A percentile compares a stretch with the other conserved stretches of the same genome.
Conservation (phyloP, 2,888 invertebrate genomes). For the Cistogaster globosa region DNA sequence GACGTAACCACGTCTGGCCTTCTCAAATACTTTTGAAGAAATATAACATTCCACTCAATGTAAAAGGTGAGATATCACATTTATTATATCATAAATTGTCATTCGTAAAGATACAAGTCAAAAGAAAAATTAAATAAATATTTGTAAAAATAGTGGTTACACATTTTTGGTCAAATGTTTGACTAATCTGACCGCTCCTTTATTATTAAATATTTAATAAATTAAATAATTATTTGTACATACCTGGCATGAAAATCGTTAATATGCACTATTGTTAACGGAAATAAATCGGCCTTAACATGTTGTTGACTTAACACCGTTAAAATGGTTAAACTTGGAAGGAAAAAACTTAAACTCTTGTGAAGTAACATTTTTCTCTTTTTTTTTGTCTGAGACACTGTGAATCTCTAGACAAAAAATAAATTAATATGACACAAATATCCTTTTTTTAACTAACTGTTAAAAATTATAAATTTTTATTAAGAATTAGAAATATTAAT, state of each 20-base stretch:
- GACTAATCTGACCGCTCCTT: too few relatives aligned
- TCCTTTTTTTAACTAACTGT: not conserved
- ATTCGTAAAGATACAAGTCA: too few relatives aligned
- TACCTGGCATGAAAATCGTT: conserved; percentile 83
- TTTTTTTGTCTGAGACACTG: conserved; percentile 6
- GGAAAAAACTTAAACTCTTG: conserved; percentile 18
- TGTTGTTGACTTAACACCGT: conserved; percentile 21
- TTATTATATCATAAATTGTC: too few relatives aligned
- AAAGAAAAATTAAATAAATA: too few relatives aligned
- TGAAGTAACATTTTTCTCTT: conserved; percentile 13
- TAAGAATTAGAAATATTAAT: not conserved
- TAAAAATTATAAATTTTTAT: conserved; percentile 14
- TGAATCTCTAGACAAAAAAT: not conserved
- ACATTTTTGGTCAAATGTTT: too few relatives aligned
- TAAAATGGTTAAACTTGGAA: conserved; percentile 33
- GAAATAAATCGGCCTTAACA: conserved; percentile 76
- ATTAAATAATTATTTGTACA: conserved; percentile 36
- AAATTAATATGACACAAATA: conserved; percentile 3
- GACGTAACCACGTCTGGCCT: too few relatives aligned
- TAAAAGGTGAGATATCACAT: too few relatives aligned
- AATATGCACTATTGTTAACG: conserved; percentile 81
- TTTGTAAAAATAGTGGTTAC: too few relatives aligned
- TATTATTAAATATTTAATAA: not conserved
- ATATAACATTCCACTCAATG: too few relatives aligned
- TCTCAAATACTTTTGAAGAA: too few relatives aligned